Conservation (phyloP, 2,797 vertebrate species). For the Coregonus ussuriensis region DNA sequence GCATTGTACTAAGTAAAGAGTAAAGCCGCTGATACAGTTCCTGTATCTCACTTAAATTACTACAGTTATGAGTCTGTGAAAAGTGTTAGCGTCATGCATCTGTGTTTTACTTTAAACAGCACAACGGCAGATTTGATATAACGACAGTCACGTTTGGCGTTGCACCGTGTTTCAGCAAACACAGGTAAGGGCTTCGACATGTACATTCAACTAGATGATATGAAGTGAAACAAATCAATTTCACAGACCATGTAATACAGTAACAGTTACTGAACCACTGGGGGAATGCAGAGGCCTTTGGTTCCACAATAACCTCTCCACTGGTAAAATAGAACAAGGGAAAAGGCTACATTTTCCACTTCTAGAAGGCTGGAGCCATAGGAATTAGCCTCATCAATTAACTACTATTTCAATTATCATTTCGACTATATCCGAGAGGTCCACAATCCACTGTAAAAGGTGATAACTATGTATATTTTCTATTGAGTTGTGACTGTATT, state of each 20-base stretch:
- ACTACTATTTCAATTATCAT: background rate
- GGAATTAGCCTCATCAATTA: background rate
- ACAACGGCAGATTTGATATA: conserved; percentile 34
- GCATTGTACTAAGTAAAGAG: conserved; percentile 57
- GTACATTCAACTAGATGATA: conserved; percentile 71
- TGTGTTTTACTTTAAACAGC: conserved; percentile 28
- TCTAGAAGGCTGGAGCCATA: background rate
- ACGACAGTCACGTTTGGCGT: conserved; percentile 47
- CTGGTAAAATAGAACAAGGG: conserved; percentile 37
- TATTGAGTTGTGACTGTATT: background rate
- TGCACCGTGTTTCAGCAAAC: conserved; percentile 64
- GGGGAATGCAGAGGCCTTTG: conserved; percentile 59
- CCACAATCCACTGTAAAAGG: conserved; percentile 18
- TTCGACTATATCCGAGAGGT: background rate
- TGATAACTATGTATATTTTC: conserved; percentile 36
- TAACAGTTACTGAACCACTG: conserved; percentile 69
- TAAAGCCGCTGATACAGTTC: conserved; percentile 37
- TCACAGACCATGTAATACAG: conserved; percentile 77
- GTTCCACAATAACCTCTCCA: conserved; percentile 62
- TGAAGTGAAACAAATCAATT: conserved; percentile 78
- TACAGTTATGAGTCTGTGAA: conserved; percentile 30
- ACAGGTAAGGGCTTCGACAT: conserved; percentile 63
- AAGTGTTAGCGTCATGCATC: conserved; percentile 51
- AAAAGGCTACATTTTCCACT: background rate
- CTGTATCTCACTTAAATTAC: conserved; percentile 60